Conservation (phyloP, 2,113 vertebrate species). For the Clarias magur region DNA sequence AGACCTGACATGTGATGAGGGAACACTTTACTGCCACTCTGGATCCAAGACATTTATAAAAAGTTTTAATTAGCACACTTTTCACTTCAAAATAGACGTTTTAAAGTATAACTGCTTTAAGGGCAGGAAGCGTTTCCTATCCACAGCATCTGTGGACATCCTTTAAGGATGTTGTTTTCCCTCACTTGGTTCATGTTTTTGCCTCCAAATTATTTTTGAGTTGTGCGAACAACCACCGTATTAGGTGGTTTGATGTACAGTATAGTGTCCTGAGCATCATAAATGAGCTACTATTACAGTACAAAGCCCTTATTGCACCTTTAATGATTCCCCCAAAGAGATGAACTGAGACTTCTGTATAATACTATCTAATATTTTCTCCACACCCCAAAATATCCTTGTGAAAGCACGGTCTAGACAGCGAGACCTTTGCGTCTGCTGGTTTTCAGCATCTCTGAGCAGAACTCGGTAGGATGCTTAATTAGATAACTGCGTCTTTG, state of each 20-base stretch:
- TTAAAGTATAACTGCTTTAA: neutral
- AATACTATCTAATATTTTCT: neutral
- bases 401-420: neutral
- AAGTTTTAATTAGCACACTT: no score
- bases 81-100: no score
- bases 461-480: neutral
- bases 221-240: neutral
- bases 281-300: neutral
- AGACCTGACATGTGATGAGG: no score
- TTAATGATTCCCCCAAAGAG: neutral
- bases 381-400: neutral
- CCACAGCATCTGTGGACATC: neutral
- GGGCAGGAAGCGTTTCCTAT: neutral
- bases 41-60: no score
- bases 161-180: neutral
- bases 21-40: no score
- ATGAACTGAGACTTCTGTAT: neutral
- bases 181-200: neutral
- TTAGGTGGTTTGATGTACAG: neutral
- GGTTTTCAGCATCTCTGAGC: neutral
- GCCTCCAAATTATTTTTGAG: neutral
- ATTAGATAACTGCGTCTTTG: neutral
- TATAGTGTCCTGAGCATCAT: neutral
- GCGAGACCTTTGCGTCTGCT: neutral
- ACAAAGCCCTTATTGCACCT: neutral